Percentiles rank a stretch among this genome's conserved stretches.
Evolutionary conservation across 1,140 invertebrate species (phyloP).

Genomic region (Caenorhabditis inopinata): DNA sequence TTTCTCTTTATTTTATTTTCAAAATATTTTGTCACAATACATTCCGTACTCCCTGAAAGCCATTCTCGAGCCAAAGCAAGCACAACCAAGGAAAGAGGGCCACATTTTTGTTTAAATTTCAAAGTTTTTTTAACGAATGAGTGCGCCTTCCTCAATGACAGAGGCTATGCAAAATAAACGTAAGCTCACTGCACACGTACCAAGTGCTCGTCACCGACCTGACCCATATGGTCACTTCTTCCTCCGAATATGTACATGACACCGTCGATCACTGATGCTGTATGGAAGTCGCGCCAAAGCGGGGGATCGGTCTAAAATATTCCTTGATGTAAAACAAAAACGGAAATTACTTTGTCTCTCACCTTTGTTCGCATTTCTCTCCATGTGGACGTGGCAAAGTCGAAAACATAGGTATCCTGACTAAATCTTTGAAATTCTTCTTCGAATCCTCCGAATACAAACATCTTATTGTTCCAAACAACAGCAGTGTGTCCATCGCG

Average conservation of each 20-base stretch:
- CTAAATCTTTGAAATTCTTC: conserved; percentile 78
- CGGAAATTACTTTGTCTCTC: too few species aligned
- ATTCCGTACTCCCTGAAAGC: not conserved
- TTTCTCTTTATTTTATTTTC: not conserved
- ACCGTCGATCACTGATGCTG: conserved; percentile 75
- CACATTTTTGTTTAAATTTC: not conserved
- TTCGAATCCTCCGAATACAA: conserved; percentile 81
- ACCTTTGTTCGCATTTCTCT: not conserved
- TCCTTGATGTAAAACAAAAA: too few species aligned
- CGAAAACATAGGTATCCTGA: conserved; percentile 76
- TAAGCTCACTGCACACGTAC: conserved; percentile 75
- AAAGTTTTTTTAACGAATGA: not conserved
- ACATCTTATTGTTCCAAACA: conserved; percentile 80
- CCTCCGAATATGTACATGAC: conserved; percentile 86
- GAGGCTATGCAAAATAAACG: not conserved
- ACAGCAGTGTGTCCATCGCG: conserved; percentile 87
- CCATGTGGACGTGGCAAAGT: conserved; percentile 78
- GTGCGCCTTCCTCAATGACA: too few species aligned
- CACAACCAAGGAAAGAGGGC: not conserved
- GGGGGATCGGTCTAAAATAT: conserved; percentile 71
- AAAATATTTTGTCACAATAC: too few species aligned
- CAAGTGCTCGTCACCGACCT: conserved; percentile 71
- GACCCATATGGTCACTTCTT: conserved; percentile 73
- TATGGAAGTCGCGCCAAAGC: conserved; percentile 81
- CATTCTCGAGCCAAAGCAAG: not conserved